Evolutionary conservation across 2,113 vertebrate species (phyloP).

Genomic region (Orthochromis malagaraziensis): DNA sequence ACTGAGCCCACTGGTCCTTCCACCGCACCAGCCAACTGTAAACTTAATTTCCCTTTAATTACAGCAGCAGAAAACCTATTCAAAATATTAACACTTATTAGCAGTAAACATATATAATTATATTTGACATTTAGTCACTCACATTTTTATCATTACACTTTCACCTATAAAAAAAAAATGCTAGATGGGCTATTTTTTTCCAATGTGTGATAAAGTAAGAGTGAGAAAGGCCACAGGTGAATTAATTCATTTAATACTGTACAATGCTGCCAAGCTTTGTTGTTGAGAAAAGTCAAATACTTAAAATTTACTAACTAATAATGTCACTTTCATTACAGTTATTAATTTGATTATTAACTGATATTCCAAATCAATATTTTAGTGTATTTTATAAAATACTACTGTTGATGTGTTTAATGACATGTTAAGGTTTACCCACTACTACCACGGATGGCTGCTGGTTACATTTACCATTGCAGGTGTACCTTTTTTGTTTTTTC

Average conservation of each 20-base stretch:
- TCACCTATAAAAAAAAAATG: background rate
- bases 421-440: background rate
- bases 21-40: background rate
- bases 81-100: background rate
- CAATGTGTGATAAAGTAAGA: background rate
- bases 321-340: background rate
- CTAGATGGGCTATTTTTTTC: fast-evolving
- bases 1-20: background rate
- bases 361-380: background rate
- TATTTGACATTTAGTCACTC: background rate
- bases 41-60: background rate
- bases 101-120: background rate
- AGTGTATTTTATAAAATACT: background rate
- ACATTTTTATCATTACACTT: background rate
- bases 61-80: background rate
- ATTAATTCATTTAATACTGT: background rate
- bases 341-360: background rate
- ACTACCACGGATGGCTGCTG: background rate
- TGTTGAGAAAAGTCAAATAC: background rate
- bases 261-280: background rate
- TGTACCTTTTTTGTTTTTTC: background rate
- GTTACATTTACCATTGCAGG: background rate
- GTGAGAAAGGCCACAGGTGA: background rate
- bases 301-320: background rate
- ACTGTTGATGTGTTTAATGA: fast-evolving